Percentiles rank a stretch among this genome's conserved stretches.
These are phyloP conservation scores for Cervus canadensis DNA, from an alignment of 2,113 vertebrate genomes.

Conservation along the genomic window DNA sequence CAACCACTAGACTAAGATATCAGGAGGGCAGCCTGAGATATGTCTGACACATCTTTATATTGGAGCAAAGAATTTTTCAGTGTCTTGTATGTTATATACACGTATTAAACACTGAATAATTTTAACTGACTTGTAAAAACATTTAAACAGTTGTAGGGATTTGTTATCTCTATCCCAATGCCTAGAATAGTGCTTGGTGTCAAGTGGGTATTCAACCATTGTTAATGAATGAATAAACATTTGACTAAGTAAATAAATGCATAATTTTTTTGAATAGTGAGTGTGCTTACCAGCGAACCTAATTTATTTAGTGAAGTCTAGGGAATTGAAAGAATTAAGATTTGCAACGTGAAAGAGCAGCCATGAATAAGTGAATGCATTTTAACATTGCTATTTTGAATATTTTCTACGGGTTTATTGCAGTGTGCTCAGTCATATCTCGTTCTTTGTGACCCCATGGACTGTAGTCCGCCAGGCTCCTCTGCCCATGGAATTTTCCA, in stretches of 20 bases:
- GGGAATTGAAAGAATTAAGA: background rate
- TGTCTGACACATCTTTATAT: background rate
- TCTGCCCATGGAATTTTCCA: background rate
- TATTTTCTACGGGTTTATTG: background rate
- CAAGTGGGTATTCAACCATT: background rate
- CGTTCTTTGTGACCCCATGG: background rate
- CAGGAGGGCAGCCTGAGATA: background rate
- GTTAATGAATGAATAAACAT: background rate
- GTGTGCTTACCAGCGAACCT: background rate
- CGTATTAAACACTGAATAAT: background rate
- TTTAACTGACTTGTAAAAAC: background rate
- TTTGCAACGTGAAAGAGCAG: background rate
- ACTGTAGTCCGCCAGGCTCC: background rate
- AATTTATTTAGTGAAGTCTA: background rate
- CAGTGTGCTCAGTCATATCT: background rate
- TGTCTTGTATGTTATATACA: background rate
- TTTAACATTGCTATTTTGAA: background rate
- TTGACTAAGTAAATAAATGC: background rate
- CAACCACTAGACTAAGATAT: background rate
- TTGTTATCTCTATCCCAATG: background rate
- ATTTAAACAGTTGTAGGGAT: background rate
- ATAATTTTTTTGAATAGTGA: background rate
- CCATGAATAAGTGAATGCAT: background rate
- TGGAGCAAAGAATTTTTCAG: background rate
- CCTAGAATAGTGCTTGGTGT: background rate